Percentiles rank a stretch among this genome's conserved stretches.
Conservation (phyloP, 2,888 invertebrate species). For the Hermodice carunculata region DNA sequence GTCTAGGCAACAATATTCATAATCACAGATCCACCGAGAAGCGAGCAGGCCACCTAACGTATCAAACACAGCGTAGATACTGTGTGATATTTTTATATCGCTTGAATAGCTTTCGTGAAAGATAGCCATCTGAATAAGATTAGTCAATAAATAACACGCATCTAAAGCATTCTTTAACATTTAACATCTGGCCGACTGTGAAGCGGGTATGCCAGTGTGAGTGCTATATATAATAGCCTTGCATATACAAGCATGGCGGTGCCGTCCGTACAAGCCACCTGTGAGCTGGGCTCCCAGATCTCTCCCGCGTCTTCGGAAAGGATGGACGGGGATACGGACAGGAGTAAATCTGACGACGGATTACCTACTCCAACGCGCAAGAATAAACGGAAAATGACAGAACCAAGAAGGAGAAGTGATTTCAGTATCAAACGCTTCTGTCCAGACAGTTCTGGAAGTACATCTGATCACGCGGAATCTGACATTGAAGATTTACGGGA, state of each 20-base stretch:
- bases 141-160: constrained; percentile 65
- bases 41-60: no score
- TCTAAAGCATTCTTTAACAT: constrained; percentile 57
- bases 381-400: constrained; percentile 34
- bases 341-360: neutral
- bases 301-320: no score
- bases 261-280: constrained; percentile 50
- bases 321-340: no score
- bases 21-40: no score
- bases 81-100: no score
- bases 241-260: neutral
- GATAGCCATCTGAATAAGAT: constrained; percentile 55
- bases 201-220: no score
- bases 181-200: constrained; percentile 65
- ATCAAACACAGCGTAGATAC: no score
- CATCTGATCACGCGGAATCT: constrained; percentile 42
- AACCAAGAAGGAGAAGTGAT: constrained; percentile 20
- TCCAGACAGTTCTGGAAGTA: constrained; percentile 45
- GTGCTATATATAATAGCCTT: no score
- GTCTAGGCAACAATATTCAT: no score
- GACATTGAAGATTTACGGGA: constrained; percentile 29
- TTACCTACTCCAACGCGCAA: constrained; percentile 17
- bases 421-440: constrained; percentile 54
- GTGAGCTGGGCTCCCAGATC: no score
- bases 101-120: no score